Base-by-base conservation (phyloP, 2,797 vertebrate genomes). In the Gobio occitaniae region DNA sequence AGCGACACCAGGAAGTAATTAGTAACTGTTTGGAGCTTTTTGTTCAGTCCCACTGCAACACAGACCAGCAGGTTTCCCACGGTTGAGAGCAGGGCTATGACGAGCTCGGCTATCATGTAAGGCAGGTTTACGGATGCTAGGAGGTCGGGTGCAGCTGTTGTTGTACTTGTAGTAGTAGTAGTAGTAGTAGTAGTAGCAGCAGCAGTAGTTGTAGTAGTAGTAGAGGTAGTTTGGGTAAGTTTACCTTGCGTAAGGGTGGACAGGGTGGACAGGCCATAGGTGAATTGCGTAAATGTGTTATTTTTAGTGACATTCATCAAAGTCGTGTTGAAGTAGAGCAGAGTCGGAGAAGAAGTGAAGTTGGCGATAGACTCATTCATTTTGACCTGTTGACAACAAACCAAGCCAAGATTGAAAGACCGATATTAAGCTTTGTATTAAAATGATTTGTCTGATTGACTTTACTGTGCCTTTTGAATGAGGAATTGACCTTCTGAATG, bases 1-100 rank as follows among this genome's bases (percentile, higher is more conserved):
- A 96, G 93, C 0, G 95, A 96, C 70, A 95, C 94, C 87, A 96
- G 85, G 87, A 96, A 96, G 89, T 95, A 96, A 91, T 96, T 96
- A 56, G 95, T 96, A 86, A 95, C 94, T 0, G 95, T 95, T 87
- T 93, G 93, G 0, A 96, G 80, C 80, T 91, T 94, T 21, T 90
- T 89, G 89, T 96, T 94, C 8, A 95, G 86, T 25, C 89, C 90
- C 68, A 96, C 95, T 0, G 95, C 95, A 0, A 75, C 84, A 1
- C 96, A 96, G 63, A 96, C 95, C 80, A 95, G 63, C 17, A 92
- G 44, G 52, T 96, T 96, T 3, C 96, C 95, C 2, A 89, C 21
- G 0, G 93, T 89, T n/a, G 96, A 96, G 3, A 94, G 87, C 48
- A 90, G 86, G n/a, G 96, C 95, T 1, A 96, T 96, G 68, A 92